Percentiles rank a stretch among this genome's conserved stretches.
Conservation (phyloP, 2,797 vertebrate species). For the Falco biarmicus region DNA sequence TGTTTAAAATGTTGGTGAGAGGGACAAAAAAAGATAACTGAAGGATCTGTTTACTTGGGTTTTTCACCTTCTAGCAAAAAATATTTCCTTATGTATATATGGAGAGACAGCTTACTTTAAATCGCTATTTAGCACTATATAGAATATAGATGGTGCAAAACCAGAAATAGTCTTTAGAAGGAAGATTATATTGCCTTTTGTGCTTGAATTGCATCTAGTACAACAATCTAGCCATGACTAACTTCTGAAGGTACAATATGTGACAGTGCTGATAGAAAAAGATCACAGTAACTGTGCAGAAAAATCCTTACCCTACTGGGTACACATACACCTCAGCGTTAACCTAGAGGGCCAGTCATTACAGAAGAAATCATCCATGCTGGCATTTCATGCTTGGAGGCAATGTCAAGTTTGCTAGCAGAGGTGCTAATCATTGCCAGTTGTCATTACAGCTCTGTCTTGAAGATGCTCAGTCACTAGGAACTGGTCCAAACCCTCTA, state of each 20-base stretch:
- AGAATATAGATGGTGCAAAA: background rate
- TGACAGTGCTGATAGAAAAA: background rate
- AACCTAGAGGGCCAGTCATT: background rate
- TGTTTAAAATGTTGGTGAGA: background rate
- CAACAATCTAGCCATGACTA: background rate
- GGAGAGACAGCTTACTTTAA: background rate
- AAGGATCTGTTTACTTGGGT: background rate
- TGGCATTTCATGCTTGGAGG: conserved; percentile 3
- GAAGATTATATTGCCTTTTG: background rate
- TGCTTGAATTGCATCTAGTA: background rate
- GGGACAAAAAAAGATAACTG: background rate
- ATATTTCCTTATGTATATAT: background rate
- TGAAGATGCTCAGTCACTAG: conserved; percentile 37
- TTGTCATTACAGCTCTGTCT: conserved; percentile 55
- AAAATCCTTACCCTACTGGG: background rate
- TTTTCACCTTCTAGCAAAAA: background rate
- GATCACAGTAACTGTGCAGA: background rate
- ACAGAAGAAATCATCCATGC: background rate
- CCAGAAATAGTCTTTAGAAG: background rate
- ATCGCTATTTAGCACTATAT: background rate
- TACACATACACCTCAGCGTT: background rate
- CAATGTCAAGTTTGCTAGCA: background rate
- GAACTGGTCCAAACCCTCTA: conserved; percentile 39
- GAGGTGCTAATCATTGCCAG: conserved; percentile 64
- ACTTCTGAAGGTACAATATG: background rate